These are phyloP conservation scores for Deladenus siricidicola DNA, from an alignment of 2,888 invertebrate species.

Conservation along the genomic window DNA sequence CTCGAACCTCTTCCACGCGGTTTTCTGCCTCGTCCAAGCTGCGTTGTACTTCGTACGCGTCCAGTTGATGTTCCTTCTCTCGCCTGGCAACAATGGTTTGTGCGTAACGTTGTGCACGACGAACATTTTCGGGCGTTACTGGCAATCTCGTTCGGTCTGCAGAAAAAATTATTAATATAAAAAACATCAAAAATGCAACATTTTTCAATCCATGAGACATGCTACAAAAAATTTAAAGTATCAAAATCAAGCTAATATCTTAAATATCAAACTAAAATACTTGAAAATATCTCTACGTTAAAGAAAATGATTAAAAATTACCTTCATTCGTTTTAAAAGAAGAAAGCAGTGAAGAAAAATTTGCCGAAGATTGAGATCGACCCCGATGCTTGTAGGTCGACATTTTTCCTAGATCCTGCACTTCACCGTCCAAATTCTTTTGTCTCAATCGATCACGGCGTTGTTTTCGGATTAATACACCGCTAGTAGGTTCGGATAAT, in stretches of 20 bases:
- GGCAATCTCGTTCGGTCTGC: no score
- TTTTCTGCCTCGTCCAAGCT: neutral
- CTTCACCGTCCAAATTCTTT: neutral
- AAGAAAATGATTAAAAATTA: no score
- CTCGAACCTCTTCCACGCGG: neutral
- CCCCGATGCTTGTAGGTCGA: neutral
- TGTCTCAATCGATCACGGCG: neutral
- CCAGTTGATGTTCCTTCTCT: neutral
- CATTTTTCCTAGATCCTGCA: neutral
- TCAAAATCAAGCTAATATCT: no score
- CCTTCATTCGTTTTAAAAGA: neutral
- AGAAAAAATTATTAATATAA: no score
- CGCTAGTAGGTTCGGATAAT: neutral
- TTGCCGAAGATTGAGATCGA: neutral
- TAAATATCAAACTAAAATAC: no score
- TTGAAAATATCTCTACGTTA: no score
- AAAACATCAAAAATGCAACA: no score
- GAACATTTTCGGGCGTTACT: neutral
- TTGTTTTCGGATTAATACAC: neutral
- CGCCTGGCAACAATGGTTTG: neutral
- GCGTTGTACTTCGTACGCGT: neutral
- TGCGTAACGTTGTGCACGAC: neutral
- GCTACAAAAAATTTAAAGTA: no score
- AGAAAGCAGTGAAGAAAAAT: neutral
- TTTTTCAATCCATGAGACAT: no score